Evolutionary conservation across 2,797 vertebrate genomes (phyloP), one percentile per base, ranked within the genome.

Genomic region (Darevskia mixta): DNA sequence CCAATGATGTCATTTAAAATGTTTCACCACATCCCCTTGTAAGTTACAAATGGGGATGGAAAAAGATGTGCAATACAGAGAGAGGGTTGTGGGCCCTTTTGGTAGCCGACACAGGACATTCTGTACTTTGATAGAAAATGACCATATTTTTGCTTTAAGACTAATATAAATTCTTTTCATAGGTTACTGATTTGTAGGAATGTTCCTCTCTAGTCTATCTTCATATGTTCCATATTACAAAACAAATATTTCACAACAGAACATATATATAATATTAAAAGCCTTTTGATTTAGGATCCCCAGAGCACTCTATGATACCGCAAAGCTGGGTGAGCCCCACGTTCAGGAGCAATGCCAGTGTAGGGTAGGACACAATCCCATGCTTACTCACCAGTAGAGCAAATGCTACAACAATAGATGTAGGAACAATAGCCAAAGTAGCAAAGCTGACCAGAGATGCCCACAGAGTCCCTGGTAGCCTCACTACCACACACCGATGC

Each of bases 61-160:
- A 84, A 90, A 78, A 76, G 61, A 81, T 43, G 72, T 91, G 20
- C 35, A 79, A 10, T 87, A 25, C 82, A n/a, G 77, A 93, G 77
- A 93, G 83, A 55, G 73, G 90, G 71, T 10, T 27, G 35, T 93
- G 93, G 43, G 79, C 89, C 90, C 89, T 88, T 92, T 94, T 90
- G 87, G 90, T 92, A 83, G 89, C 90, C 41, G 92, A 94, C 67
- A 72, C 84, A 71, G 95, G 80, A 95, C 94, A 90, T 90, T 94
- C 88, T 94, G 92, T 95, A 90, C 95, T 95, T 92, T 82, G 82
- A 91, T 90, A 73, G 90, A 85, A 90, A 92, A 87, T 71, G 79
- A 83, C 49, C 79, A 79, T 45, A 1, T 35, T 23, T 35, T 25
- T 92, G 89, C 8, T 86, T 9, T 45, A 77, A 90, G 64, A 83